Conservation (phyloP, 2,888 invertebrate genomes). For the Abrostola tripartita region DNA sequence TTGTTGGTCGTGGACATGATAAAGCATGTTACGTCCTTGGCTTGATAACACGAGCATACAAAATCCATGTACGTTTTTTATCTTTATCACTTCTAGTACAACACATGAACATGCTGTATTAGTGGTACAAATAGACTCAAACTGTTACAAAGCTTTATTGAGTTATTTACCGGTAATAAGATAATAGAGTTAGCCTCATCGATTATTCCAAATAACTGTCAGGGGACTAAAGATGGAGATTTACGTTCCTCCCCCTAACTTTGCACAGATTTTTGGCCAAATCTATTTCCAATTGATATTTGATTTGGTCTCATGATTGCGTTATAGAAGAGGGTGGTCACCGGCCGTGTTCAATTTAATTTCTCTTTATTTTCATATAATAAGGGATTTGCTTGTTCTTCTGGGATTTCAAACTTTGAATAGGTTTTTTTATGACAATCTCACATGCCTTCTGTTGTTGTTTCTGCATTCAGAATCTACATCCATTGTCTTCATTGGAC, state of each 20-base stretch:
- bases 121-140: constrained; percentile 4
- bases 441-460: background rate
- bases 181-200: constrained; percentile 54
- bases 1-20: too few relatives aligned
- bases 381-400: constrained; percentile 43
- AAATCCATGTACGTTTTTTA: background rate
- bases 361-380: constrained; percentile 44
- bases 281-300: constrained; percentile 65
- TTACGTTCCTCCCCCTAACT: constrained; percentile 54
- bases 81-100: background rate
- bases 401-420: constrained; percentile 37
- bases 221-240: constrained; percentile 59
- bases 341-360: constrained; percentile 52
- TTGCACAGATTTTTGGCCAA: constrained; percentile 59
- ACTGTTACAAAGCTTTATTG: constrained; percentile 36
- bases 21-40: too few relatives aligned
- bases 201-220: constrained; percentile 55
- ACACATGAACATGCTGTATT: background rate
- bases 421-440: constrained; percentile 2
- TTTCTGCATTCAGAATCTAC: too few relatives aligned
- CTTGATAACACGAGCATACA: too few relatives aligned
- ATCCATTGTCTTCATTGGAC: too few relatives aligned
- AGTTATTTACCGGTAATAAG: constrained; percentile 54
- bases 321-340: constrained; percentile 55
- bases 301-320: constrained; percentile 56